phyloP scores from a whole-genome alignment of 2,888 invertebrate species.

The Fissipunctia ypsillon region DNA sequence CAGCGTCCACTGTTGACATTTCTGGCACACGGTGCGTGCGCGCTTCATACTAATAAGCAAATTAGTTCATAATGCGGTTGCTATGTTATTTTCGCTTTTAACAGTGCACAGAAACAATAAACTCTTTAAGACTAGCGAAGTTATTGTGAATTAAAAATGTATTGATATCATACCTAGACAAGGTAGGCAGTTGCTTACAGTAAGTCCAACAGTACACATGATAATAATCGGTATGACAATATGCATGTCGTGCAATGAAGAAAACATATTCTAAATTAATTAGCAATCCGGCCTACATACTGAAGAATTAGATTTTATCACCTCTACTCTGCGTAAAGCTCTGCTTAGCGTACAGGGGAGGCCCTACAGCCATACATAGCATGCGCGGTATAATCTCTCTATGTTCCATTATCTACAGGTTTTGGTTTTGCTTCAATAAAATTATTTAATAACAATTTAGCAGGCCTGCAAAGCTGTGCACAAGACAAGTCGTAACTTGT shows the following conservation, averaged over 20 bases:
- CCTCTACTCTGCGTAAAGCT: background rate
- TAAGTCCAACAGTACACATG: background rate
- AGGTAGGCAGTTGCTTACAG: background rate
- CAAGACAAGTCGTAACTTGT: background rate
- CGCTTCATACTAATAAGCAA: slow-evolving; percentile 28
- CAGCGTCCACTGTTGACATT: slow-evolving; percentile 11
- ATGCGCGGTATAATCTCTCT: no score
- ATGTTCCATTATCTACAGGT: no score
- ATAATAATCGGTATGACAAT: slow-evolving; percentile 9
- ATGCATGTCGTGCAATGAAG: slow-evolving; percentile 16
- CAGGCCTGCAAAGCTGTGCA: background rate
- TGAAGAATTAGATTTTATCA: background rate
- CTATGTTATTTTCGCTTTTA: slow-evolving; percentile 11
- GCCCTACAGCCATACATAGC: background rate
- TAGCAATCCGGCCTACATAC: background rate
- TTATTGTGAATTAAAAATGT: no score
- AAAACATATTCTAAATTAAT: slow-evolving; percentile 9
- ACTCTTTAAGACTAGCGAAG: background rate
- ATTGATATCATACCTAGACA: background rate
- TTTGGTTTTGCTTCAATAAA: no score
- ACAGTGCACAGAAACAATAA: slow-evolving; percentile 12
- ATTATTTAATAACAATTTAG: background rate
- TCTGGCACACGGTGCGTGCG: slow-evolving; percentile 7
- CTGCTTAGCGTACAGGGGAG: background rate
- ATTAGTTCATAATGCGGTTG: slow-evolving; percentile 14